Conservation (phyloP, 2,888 invertebrate genomes). For the Diachrysia chrysitis region DNA sequence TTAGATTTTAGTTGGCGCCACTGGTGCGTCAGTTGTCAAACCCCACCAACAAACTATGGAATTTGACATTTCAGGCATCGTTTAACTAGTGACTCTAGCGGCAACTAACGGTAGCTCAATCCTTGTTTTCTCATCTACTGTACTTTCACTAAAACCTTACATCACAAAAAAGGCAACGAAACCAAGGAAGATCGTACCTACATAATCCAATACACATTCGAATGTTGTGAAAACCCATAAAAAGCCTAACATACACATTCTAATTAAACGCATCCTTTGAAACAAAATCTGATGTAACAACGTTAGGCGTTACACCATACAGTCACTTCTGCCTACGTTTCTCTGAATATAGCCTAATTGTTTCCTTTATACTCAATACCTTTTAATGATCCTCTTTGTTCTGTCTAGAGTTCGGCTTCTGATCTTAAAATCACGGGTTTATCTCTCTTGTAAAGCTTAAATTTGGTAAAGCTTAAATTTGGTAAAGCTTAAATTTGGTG, state of each 20-base stretch:
- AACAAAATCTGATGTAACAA: conserved; percentile 12
- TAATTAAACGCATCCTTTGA: conserved; percentile 34
- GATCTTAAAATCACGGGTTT: background rate
- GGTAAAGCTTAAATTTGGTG: too few relatives aligned
- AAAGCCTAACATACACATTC: conserved; percentile 17
- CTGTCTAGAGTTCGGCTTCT: too few relatives aligned
- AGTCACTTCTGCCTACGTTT: conserved; percentile 25
- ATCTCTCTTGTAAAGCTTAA: too few relatives aligned
- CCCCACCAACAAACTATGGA: too few relatives aligned
- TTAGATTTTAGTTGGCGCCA: too few relatives aligned
- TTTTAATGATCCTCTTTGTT: too few relatives aligned
- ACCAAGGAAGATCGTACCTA: background rate
- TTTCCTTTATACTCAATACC: background rate
- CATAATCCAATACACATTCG: background rate
- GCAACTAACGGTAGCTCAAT: too few relatives aligned
- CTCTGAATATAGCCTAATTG: conserved; percentile 9
- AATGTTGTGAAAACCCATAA: conserved; percentile 28
- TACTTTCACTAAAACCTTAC: background rate
- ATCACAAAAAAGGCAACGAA: background rate
- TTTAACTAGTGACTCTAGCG: too few relatives aligned
- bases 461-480: too few relatives aligned
- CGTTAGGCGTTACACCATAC: conserved; percentile 16
- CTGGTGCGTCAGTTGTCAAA: too few relatives aligned
- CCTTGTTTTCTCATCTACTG: too few relatives aligned
- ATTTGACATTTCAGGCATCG: too few relatives aligned